phyloP scores from a whole-genome alignment of 2,797 vertebrate genomes.

The Rallus crepitans region DNA sequence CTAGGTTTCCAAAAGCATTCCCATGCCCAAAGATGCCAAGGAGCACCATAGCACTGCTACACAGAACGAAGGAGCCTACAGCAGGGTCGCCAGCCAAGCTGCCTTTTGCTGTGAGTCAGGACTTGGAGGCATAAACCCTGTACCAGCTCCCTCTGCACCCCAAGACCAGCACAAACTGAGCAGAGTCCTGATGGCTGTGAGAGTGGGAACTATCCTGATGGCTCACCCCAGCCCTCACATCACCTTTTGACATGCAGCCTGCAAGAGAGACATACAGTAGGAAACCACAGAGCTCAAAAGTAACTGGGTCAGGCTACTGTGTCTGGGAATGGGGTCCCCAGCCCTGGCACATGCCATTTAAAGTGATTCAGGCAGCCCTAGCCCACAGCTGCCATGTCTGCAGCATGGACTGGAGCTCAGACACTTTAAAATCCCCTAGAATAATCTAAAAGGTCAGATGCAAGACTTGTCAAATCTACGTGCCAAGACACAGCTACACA shows the following conservation, averaged over 20 bases:
- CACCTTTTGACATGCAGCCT: rapidly evolving
- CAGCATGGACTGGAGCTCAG: neutral
- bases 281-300: neutral
- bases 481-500: neutral
- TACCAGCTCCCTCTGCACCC: neutral
- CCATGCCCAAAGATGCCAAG: neutral
- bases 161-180: neutral
- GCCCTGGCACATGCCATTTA: rapidly evolving
- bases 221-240: neutral
- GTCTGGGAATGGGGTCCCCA: neutral
- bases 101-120: neutral
- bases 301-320: rapidly evolving
- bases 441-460: neutral
- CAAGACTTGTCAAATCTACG: neutral
- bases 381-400: neutral
- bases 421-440: neutral
- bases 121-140: neutral
- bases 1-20: neutral
- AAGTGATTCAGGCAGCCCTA: neutral
- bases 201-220: neutral
- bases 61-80: neutral
- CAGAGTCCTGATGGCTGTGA: rapidly evolving
- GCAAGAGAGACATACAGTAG: neutral
- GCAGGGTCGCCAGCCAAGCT: neutral
- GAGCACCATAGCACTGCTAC: neutral